Evolutionary conservation across 2,113 vertebrate genomes (phyloP), one percentile per base, ranked within the genome.

Genomic region (Atlantisia rogersi): DNA sequence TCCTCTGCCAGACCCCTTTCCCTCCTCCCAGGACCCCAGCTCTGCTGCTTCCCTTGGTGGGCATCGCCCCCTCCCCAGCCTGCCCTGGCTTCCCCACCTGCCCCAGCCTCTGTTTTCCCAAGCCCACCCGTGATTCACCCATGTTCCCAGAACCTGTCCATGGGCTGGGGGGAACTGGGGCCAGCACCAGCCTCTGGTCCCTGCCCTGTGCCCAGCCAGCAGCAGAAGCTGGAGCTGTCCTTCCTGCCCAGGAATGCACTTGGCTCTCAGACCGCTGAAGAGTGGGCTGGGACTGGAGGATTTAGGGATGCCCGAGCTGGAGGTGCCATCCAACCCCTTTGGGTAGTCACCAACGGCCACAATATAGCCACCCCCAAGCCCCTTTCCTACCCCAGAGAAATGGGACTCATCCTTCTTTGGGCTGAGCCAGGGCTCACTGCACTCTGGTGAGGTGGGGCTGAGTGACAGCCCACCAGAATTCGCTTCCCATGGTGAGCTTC

Each of bases 331-430:
- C 3, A 4, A 21, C 4, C 10, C 18, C 53, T 62, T 40, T 32
- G 39, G 20, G 13, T 15, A 68, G 44, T 62, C 4, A 9, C 81
- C 15, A 32, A 15, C 7, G 74, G 19, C 32, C 39, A 37, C 26
- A 8, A 7, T 21, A 52, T 0, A 79, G 65, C n/a, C 70, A 92
- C 25, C 15, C 9, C 62, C n/a, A 37, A 1, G 1, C 0, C 0
- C 8, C 6, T 15, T 5, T 19, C 11, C 0, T 7, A 5, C 19
- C 5, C 22, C 7, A 1, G 63, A 62, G 58, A 88, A 75, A 35
- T 12, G 24, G 35, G 32, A 5, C 7, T 76, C 24, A 5, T 48
- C 28, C 37, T n/a, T 80, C 37, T 26, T 26, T 21, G 52, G 12
- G 25, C 52, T 53, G 52, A 53, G 50, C 50, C 50, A 52, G 39